Evolutionary conservation across 2,888 invertebrate species (phyloP), one percentile per base, ranked within the genome.

Genomic region (Metellina segmentata): DNA sequence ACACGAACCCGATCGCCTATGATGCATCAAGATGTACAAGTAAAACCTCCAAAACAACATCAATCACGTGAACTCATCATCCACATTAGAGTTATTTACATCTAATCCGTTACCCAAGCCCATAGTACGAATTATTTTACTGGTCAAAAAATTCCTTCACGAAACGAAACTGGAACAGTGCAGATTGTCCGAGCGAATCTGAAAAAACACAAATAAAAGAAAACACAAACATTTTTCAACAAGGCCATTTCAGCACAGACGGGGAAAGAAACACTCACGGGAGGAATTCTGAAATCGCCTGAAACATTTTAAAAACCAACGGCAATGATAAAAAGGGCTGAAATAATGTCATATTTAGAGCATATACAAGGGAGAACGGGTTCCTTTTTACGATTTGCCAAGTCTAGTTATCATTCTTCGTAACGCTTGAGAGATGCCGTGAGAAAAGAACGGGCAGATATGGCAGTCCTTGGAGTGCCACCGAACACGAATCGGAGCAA

Each of bases 261-360:
- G 48, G 13, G n/a, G 19, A 19, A 13, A 51, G 51, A 77, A 77
- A n/a, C 49, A 77, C 49, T 49, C 16, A 16, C 48, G 6, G 16
- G n/a, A 77, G 49, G 77, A 77, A 49, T 77, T 48, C 49, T 8
- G 1, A 13, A 71, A 71, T 51, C 70, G 49, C 71, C 49, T 7
- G 13, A 72, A 82, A 51, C 71, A 72, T 81, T 13, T 48, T 19
- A 34, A 20, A 20, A 71, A 51, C 7, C 71, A 9, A 11, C 7
- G 51, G 48, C 19, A 19, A 11, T 20, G 75, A 34, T 51, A 20
- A 78, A 19, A 16, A 52, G 16, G 16, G 13, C 48, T 16, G 49
- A 70, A 77, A 51, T 49, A 34, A 72, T 71, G 82, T n/a, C 82
- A 48, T 82, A 82, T 82, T 82, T 71, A 82, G 82, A 72, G 82